Percentiles rank a stretch among this genome's conserved stretches.
phyloP scores from a whole-genome alignment of 2,113 vertebrate genomes.

The Myodes glareolus region DNA sequence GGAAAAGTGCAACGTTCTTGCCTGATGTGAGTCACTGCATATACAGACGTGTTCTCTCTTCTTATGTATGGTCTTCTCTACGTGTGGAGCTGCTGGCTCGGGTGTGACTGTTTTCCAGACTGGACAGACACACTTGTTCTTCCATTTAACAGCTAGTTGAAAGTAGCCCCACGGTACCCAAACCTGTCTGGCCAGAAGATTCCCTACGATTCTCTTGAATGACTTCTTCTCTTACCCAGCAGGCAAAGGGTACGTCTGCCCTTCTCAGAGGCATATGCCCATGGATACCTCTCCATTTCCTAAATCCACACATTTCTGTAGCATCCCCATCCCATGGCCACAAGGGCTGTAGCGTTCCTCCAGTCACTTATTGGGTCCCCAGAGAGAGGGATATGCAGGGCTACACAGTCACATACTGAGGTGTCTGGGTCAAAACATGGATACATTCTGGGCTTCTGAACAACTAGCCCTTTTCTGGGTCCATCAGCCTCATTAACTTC shows the following conservation, averaged over 20 bases:
- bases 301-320: fast-evolving
- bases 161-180: fast-evolving
- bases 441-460: background rate
- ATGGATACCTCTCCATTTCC: no score
- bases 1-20: background rate
- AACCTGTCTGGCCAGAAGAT: fast-evolving
- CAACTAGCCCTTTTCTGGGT: background rate
- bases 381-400: background rate
- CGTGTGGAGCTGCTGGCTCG: background rate
- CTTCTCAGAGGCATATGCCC: fast-evolving
- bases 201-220: fast-evolving
- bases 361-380: fast-evolving
- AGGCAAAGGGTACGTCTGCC: fast-evolving
- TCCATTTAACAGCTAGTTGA: background rate
- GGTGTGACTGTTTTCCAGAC: background rate
- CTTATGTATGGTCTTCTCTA: no score
- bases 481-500: no score
- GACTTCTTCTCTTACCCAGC: background rate
- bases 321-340: background rate
- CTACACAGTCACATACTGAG: fast-evolving
- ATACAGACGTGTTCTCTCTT: fast-evolving
- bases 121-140: no score
- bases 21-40: background rate
- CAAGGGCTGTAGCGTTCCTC: background rate
- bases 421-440: fast-evolving